Percentiles rank a stretch among this genome's conserved stretches.
phyloP scores from a whole-genome alignment of 92 coral and sea anemone species.

The Palythoa grandiflora region DNA sequence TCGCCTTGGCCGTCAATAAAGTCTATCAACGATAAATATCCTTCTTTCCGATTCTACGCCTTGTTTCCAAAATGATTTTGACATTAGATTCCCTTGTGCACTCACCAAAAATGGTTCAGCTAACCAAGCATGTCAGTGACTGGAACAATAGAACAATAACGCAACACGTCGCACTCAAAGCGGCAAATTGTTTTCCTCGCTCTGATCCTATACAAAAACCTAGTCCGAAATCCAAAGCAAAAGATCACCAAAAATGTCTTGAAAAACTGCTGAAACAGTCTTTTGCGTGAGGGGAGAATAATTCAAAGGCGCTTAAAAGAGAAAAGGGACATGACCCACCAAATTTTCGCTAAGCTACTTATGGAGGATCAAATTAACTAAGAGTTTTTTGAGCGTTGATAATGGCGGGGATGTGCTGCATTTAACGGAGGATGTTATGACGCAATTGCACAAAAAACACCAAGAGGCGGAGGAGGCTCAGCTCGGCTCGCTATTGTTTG shows the following conservation, averaged over 20 bases:
- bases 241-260: not conserved
- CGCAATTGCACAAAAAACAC: constrained; percentile 22
- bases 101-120: not conserved
- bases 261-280: not conserved
- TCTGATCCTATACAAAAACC: not conserved
- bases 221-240: not conserved
- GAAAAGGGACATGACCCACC: not conserved
- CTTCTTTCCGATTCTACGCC: too few relatives aligned
- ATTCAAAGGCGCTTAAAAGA: not conserved
- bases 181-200: not conserved
- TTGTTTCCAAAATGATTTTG: too few relatives aligned
- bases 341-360: not conserved
- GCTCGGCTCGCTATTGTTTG: not conserved
- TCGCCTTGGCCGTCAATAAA: too few relatives aligned
- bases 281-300: not conserved
- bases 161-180: not conserved
- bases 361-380: constrained; percentile 25
- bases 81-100: too few relatives aligned
- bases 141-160: not conserved
- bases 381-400: constrained; percentile 9
- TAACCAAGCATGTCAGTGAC: not conserved
- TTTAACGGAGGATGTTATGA: not conserved
- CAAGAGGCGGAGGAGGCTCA: constrained; percentile 46
- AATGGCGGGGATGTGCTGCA: constrained; percentile 7
- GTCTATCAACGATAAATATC: too few relatives aligned